phyloP scores from a whole-genome alignment of 2,113 vertebrate genomes.

The Daboia siamensis region DNA sequence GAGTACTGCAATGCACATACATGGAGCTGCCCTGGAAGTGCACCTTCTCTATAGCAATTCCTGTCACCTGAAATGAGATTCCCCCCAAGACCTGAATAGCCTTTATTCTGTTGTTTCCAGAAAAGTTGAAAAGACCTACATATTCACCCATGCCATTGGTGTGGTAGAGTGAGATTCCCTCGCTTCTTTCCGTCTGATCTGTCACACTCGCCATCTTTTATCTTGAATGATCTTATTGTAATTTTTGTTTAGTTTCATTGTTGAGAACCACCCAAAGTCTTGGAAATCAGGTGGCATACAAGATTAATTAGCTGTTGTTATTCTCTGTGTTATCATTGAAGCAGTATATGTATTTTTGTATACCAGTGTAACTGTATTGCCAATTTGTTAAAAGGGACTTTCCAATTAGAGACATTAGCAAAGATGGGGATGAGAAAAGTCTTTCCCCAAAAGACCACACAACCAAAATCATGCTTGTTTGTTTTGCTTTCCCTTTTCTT shows the following conservation, averaged over 20 bases:
- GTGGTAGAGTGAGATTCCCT: neutral
- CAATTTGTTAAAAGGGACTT: neutral
- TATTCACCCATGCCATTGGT: neutral
- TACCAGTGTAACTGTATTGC: neutral
- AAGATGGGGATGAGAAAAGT: neutral
- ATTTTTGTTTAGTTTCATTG: neutral
- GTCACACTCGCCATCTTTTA: neutral
- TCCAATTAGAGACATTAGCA: neutral
- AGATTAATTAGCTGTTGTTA: neutral
- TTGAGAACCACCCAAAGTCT: neutral
- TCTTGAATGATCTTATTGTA: neutral
- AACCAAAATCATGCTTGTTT: neutral
- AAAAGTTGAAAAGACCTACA: neutral
- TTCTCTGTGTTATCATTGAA: neutral
- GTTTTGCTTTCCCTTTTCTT: neutral
- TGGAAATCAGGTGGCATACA: neutral
- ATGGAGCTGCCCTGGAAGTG: neutral
- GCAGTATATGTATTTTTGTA: neutral
- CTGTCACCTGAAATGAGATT: neutral
- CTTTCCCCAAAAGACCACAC: neutral
- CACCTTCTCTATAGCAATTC: neutral
- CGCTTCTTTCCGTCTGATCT: neutral
- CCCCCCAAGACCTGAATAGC: neutral
- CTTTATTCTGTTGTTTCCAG: neutral
- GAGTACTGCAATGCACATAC: neutral